phyloP scores from a whole-genome alignment of 2,888 invertebrate species.

The Dasypolia templi region DNA sequence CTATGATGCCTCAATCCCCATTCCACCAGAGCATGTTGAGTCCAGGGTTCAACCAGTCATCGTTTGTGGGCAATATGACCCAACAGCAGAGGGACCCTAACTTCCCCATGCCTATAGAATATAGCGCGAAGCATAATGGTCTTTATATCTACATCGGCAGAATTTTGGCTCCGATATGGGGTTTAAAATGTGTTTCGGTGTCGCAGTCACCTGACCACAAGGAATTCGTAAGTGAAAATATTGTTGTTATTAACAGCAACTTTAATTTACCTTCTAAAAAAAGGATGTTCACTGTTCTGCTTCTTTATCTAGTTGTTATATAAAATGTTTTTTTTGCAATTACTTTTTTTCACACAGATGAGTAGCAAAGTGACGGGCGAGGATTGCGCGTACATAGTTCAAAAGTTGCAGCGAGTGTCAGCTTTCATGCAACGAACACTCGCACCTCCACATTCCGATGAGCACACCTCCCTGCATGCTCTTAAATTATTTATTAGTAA shows the following conservation, averaged over 20 bases:
- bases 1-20: constrained; percentile 79
- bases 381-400: constrained; percentile 93
- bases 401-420: constrained; percentile 93
- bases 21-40: constrained; percentile 82
- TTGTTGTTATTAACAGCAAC: not conserved
- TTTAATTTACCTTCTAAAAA: not conserved
- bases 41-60: constrained; percentile 84
- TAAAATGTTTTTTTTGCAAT: not conserved
- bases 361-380: constrained; percentile 92
- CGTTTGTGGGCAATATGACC: constrained; percentile 80
- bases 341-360: constrained; percentile 84
- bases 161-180: constrained; percentile 97
- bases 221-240: constrained; percentile 88
- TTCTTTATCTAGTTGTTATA: not conserved
- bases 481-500: constrained; percentile 93
- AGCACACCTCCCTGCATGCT: constrained; percentile 94
- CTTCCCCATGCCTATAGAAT: constrained; percentile 86
- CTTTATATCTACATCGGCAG: constrained; percentile 97
- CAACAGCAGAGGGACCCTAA: constrained; percentile 83
- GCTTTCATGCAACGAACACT: constrained; percentile 91
- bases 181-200: constrained; percentile 93
- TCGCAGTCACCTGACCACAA: constrained; percentile 88
- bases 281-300: not conserved
- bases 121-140: constrained; percentile 96
- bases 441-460: constrained; percentile 87